phyloP scores from a whole-genome alignment of 2,888 invertebrate species.

The Athalia cordata region DNA sequence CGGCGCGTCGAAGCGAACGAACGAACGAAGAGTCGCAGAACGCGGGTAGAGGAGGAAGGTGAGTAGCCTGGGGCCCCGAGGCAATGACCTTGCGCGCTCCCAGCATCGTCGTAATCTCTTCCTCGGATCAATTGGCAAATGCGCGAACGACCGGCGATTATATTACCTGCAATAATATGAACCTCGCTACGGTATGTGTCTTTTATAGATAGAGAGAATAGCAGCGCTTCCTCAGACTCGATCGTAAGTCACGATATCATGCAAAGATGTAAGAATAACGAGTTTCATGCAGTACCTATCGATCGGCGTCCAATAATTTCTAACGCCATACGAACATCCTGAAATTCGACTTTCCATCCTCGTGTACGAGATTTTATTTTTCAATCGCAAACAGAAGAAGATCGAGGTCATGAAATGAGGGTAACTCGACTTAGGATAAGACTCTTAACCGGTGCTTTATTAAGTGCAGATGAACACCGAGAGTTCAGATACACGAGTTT shows the following conservation, averaged over 20 bases:
- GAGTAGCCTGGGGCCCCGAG: conserved; percentile 56
- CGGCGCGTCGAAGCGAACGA: conserved; percentile 3
- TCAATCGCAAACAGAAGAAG: too few relatives aligned
- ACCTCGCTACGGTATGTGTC: not conserved
- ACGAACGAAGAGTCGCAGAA: not conserved
- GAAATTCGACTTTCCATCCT: too few relatives aligned
- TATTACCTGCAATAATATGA: not conserved
- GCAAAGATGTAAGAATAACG: too few relatives aligned
- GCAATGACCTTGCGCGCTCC: conserved; percentile 54
- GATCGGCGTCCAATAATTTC: too few relatives aligned
- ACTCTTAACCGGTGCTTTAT: not conserved
- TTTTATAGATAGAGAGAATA: too few relatives aligned
- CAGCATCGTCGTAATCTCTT: conserved; percentile 38
- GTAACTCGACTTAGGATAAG: not conserved
- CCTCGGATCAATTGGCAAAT: conserved; percentile 30
- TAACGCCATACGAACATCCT: too few relatives aligned
- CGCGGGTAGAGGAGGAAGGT: conserved; percentile 48
- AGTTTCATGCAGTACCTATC: too few relatives aligned
- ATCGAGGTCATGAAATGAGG: too few relatives aligned
- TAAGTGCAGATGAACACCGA: conserved; percentile 1
- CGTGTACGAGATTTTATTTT: too few relatives aligned
- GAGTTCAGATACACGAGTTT: not conserved
- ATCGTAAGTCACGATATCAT: too few relatives aligned
- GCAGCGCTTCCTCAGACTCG: too few relatives aligned
- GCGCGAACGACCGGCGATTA: conserved; percentile 12